These are phyloP conservation scores for Lepidocyrtinus sp. DNA, from an alignment of 2,888 invertebrate genomes.

Conservation along the genomic window DNA sequence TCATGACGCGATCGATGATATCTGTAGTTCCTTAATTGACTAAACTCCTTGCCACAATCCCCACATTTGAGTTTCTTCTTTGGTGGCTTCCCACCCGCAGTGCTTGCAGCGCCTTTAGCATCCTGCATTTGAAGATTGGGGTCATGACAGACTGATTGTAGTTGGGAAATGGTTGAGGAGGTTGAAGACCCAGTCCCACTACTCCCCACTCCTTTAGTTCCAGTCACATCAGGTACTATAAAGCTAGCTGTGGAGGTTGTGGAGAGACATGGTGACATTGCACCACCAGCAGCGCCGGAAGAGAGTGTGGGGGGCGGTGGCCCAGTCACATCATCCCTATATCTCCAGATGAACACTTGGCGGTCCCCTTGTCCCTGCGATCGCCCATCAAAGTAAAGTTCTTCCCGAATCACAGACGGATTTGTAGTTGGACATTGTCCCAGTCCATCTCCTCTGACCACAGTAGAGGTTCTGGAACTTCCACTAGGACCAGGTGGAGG, in stretches of 20 bases:
- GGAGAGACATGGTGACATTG: conserved; percentile 36
- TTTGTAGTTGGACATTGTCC: not conserved
- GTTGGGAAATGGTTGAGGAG: conserved; percentile 40
- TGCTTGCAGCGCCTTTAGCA: conserved; percentile 70
- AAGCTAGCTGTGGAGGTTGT: conserved; percentile 23
- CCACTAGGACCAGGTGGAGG: not conserved
- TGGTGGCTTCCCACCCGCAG: conserved; percentile 32
- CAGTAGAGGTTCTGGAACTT: too few species aligned
- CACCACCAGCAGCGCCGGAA: not conserved
- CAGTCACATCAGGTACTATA: conserved; percentile 37
- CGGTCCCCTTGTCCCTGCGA: conserved; percentile 29
- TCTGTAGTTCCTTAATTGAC: conserved; percentile 87
- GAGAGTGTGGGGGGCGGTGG: not conserved
- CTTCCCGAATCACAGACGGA: conserved; percentile 42
- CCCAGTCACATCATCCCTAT: conserved; percentile 38
- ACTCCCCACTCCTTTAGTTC: conserved; percentile 32
- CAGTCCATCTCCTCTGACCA: not conserved
- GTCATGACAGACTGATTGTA: not conserved
- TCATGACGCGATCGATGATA: conserved; percentile 86
- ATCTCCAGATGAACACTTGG: conserved; percentile 45
- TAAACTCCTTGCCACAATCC: conserved; percentile 87
- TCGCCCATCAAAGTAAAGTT: conserved; percentile 45
- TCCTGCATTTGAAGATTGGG: conserved; percentile 72
- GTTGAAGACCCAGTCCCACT: conserved; percentile 35
- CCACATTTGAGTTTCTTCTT: conserved; percentile 77